Conservation (phyloP, 2,797 vertebrate genomes). For the Chelmon rostratus region DNA sequence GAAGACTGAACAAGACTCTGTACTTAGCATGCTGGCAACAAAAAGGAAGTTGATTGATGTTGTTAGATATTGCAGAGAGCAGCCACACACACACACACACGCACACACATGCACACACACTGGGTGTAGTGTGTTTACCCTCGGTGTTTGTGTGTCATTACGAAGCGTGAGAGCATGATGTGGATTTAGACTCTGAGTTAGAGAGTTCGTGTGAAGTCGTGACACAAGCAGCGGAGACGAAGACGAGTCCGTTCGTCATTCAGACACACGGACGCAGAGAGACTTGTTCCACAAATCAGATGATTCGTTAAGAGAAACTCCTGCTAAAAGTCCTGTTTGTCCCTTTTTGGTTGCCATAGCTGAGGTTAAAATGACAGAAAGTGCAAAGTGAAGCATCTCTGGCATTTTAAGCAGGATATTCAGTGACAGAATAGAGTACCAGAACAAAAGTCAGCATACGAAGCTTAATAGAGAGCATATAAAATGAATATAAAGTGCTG, state of each 20-base stretch:
- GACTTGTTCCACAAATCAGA: background rate
- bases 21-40: slow-evolving; percentile 52
- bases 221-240: background rate
- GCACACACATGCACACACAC: slow-evolving; percentile 18
- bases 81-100: slow-evolving; percentile 21
- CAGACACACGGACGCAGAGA: background rate
- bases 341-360: background rate
- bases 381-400: background rate
- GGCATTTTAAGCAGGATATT: background rate
- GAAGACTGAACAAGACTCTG: slow-evolving; percentile 35
- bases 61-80: slow-evolving; percentile 55
- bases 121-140: too few relatives aligned
- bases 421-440: too few relatives aligned
- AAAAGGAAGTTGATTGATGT: slow-evolving; percentile 60
- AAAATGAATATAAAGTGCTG: too few relatives aligned
- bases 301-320: background rate
- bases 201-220: slow-evolving; percentile 54
- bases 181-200: slow-evolving; percentile 55
- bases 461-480: background rate
- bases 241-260: slow-evolving; percentile 15
- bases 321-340: background rate
- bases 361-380: background rate
- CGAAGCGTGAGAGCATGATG: slow-evolving; percentile 54
- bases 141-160: too few relatives aligned
- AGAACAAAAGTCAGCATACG: too few relatives aligned